Conservation (phyloP, 2,113 vertebrate species). For the Protobothrops flavoviridis region DNA sequence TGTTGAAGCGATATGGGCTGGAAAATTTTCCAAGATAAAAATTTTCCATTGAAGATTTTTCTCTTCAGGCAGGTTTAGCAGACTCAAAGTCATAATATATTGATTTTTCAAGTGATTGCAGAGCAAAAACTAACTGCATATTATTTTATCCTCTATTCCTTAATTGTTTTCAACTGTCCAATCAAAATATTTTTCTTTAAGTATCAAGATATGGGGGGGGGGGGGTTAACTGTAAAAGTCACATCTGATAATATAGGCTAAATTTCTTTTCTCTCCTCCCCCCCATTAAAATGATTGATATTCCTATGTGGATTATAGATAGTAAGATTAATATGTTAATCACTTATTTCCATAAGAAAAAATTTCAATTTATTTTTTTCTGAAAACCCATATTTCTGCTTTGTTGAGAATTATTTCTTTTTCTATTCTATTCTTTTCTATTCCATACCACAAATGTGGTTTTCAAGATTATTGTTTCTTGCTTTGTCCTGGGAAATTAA, state of each 20-base stretch:
- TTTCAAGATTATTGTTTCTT: neutral
- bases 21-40: neutral
- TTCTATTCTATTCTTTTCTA: too few relatives aligned
- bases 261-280: neutral
- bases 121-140: neutral
- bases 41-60: neutral
- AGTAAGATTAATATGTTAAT: neutral
- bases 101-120: neutral
- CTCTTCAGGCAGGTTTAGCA: neutral
- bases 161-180: neutral
- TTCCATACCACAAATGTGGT: neutral
- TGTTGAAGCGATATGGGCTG: neutral
- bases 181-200: neutral
- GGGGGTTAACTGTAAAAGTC: neutral
- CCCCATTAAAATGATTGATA: neutral
- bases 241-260: neutral
- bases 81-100: neutral
- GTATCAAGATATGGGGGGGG: neutral
- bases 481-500: neutral
- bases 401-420: neutral
- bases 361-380: neutral
- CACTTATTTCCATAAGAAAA: neutral
- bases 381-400: neutral
- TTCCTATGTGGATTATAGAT: neutral
- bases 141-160: neutral